phyloP scores from a whole-genome alignment of 2,888 invertebrate genomes.

The Epinotia bilunana region DNA sequence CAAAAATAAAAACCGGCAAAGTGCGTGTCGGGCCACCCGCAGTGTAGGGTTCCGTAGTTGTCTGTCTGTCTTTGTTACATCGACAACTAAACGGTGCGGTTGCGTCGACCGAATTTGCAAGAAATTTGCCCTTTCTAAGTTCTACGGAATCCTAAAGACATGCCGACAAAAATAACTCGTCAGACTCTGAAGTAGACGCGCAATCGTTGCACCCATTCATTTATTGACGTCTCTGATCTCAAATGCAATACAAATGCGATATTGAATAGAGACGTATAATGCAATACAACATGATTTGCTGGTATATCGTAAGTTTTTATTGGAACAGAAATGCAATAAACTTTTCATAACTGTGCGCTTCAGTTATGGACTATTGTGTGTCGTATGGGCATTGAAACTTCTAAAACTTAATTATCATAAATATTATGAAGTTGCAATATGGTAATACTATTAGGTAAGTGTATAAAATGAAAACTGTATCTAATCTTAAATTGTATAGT shows the following conservation, averaged over 20 bases:
- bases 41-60: too few species aligned
- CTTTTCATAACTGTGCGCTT: conserved; percentile 19
- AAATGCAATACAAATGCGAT: conserved; percentile 27
- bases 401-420: conserved; percentile 6
- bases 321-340: conserved; percentile 27
- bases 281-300: conserved; percentile 33
- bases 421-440: conserved; percentile 64
- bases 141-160: not conserved
- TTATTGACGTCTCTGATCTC: conserved; percentile 17
- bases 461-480: conserved; percentile 7
- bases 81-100: too few species aligned
- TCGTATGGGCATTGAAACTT: conserved; percentile 17
- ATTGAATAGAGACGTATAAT: conserved; percentile 36
- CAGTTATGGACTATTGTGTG: not conserved
- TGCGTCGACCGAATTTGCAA: too few species aligned
- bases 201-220: not conserved
- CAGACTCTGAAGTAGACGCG: not conserved
- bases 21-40: too few species aligned
- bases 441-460: conserved; percentile 65
- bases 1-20: not conserved
- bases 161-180: not conserved
- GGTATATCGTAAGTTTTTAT: conserved; percentile 26
- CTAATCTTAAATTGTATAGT: conserved; percentile 10
- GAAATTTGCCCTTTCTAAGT: too few species aligned
- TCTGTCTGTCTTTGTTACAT: too few species aligned